phyloP scores from a whole-genome alignment of 2,113 vertebrate genomes.

The Heloderma charlesbogerti region DNA sequence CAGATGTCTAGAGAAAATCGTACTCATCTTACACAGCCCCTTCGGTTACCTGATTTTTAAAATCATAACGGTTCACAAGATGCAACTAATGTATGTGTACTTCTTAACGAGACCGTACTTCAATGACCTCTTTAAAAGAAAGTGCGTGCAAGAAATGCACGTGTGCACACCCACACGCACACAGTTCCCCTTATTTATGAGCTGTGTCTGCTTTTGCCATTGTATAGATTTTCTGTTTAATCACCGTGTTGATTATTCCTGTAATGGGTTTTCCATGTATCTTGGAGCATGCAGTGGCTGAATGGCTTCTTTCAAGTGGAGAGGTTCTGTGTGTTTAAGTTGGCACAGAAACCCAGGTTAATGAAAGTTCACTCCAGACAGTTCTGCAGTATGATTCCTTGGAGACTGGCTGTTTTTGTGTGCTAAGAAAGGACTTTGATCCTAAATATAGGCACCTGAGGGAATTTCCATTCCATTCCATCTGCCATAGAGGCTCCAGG shows the following conservation, averaged over 20 bases:
- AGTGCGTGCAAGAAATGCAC: slow-evolving; percentile 54
- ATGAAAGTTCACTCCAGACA: slow-evolving; percentile 79
- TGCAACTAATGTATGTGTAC: slow-evolving; percentile 37
- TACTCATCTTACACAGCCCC: background rate
- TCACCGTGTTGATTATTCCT: slow-evolving; percentile 77
- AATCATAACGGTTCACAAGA: slow-evolving; percentile 36
- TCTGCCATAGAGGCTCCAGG: slow-evolving; percentile 66
- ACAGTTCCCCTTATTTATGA: slow-evolving; percentile 55
- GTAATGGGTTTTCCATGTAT: slow-evolving; percentile 86
- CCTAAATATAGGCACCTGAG: slow-evolving; percentile 77
- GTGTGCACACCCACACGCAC: background rate
- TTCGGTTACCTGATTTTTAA: slow-evolving; percentile 12
- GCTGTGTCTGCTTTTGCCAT: slow-evolving; percentile 82
- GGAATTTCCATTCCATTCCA: slow-evolving; percentile 73
- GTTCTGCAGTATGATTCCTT: slow-evolving; percentile 74
- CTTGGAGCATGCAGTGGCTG: slow-evolving; percentile 70
- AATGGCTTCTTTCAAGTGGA: slow-evolving; percentile 73
- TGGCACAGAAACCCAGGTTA: slow-evolving; percentile 78
- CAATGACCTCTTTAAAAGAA: slow-evolving; percentile 64
- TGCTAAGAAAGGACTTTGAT: slow-evolving; percentile 79
- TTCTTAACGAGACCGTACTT: slow-evolving; percentile 49
- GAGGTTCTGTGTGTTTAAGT: slow-evolving; percentile 78
- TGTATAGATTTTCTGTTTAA: slow-evolving; percentile 78
- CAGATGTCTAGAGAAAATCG: background rate
- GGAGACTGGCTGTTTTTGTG: slow-evolving; percentile 72